These are phyloP conservation scores for Oreonectes daqikongensis DNA, from an alignment of 2,797 vertebrate species.

Conservation along the genomic window DNA sequence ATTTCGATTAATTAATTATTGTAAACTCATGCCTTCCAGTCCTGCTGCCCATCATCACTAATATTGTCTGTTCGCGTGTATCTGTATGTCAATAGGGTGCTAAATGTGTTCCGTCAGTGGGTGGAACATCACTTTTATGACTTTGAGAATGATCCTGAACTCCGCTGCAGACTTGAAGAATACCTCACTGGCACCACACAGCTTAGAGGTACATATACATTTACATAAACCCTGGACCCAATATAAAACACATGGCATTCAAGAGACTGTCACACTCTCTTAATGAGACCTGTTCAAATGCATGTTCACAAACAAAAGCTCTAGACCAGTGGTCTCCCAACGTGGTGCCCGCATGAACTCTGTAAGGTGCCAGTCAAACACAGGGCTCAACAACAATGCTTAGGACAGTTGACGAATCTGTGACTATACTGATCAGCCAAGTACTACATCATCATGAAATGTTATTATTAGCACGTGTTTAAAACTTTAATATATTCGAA, in stretches of 20 bases:
- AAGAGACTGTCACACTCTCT: too few species aligned
- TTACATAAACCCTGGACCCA: background rate
- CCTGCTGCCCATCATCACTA: background rate
- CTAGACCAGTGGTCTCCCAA: too few species aligned
- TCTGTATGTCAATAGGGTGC: conserved; percentile 76
- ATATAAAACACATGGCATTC: background rate
- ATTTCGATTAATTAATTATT: background rate
- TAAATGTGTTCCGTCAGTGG: conserved; percentile 99
- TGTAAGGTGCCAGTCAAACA: too few species aligned
- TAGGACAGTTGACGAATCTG: too few species aligned
- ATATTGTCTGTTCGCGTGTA: conserved; percentile 2
- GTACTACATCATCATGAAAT: too few species aligned
- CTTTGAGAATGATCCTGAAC: conserved; percentile 92
- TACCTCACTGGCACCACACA: conserved; percentile 90
- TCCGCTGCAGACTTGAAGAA: conserved; percentile 87
- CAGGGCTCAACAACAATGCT: too few species aligned
- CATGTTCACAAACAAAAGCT: background rate
- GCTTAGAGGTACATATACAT: conserved; percentile 78
- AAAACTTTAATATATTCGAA: too few species aligned
- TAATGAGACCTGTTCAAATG: background rate
- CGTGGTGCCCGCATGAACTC: too few species aligned
- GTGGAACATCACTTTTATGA: conserved; percentile 99
- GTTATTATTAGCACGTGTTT: too few species aligned
- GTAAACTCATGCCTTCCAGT: background rate
- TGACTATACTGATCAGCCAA: too few species aligned